A percentile compares a stretch with the other conserved stretches of the same genome.
These are phyloP conservation scores for Trachelus tabidus DNA, from an alignment of 2,888 invertebrate genomes.

Conservation along the genomic window DNA sequence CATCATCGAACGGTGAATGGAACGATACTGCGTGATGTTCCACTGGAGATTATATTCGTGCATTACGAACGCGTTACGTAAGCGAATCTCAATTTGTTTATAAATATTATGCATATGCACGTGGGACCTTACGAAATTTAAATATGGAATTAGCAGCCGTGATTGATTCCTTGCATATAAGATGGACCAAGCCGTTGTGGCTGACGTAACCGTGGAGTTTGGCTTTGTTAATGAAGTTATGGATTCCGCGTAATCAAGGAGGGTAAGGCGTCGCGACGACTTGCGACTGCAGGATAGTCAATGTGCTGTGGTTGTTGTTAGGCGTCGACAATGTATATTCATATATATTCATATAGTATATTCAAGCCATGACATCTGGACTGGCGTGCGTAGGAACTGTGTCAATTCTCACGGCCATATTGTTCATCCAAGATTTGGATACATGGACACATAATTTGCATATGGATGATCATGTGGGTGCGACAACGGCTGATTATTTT, in stretches of 20 bases:
- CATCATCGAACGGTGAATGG: background rate
- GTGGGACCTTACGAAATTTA: background rate
- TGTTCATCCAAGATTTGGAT: background rate
- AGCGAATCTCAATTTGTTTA: background rate
- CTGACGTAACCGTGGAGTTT: slow-evolving; percentile 26
- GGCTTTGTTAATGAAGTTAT: slow-evolving; percentile 62
- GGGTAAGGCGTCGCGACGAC: slow-evolving; percentile 17
- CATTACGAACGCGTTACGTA: background rate
- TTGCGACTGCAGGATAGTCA: slow-evolving; percentile 55
- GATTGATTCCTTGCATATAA: background rate
- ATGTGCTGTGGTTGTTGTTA: slow-evolving; percentile 56
- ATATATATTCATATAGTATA: slow-evolving; percentile 41
- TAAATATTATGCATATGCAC: background rate
- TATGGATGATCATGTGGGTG: no score
- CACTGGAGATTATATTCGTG: background rate
- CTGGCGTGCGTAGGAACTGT: slow-evolving; percentile 23
- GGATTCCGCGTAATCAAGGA: slow-evolving; percentile 61
- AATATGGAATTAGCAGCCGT: background rate
- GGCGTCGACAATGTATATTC: slow-evolving; percentile 63
- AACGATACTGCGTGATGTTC: background rate
- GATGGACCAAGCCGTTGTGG: background rate
- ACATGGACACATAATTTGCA: background rate
- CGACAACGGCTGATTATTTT: no score
- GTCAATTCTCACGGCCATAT: background rate
- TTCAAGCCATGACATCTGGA: slow-evolving; percentile 48